Evolutionary conservation across 2,888 invertebrate species (phyloP), one percentile per base, ranked within the genome.

Genomic region (Vanessa cardui): DNA sequence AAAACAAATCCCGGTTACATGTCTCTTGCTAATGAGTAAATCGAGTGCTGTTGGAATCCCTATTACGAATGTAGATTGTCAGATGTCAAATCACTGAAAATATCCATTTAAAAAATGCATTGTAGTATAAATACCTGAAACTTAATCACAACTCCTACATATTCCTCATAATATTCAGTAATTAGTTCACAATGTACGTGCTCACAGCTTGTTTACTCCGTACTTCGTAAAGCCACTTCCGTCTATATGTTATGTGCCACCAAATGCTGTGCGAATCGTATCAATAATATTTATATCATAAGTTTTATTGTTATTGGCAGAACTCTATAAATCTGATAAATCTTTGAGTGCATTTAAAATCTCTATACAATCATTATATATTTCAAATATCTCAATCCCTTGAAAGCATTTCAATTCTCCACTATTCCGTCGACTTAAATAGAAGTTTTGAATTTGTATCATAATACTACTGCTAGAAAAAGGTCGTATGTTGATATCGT

Each of bases 1-100:
- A 71, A 66, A 52, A 16, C 18, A 7, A 39, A 49, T 44, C 12
- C n/a, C 56, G 64, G 56, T 61, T 58, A 44, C 59, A 62, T 65
- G 56, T 68, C 45, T 49, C 44, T 50, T 47, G 52, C 21, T 56
- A 56, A 39, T 39, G 18, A 20, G n/a, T 44, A 26, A 26, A 58
- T 50, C 44, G 39, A 21, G 39, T 50, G 59, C 50, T 52, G 16
- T 65, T 8, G 54, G 46, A 33, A 52, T 46, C 33, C 60, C 52
- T 54, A 33, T 18, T 64, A 59, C 59, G 52, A 60, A 44, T 54
- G 58, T 21, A 56, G 56, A 18, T 56, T 56, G 39, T 18, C 18
- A 56, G 33, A 39, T 39, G 12, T 56, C 56, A 56, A 26, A 18
- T 15, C 21, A 26, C 15, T 54, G 16, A 0, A 15, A 54, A 31